Evolutionary conservation across 2,888 invertebrate species (phyloP), one percentile per base, ranked within the genome.

Genomic region (Mellilla xanthometata): DNA sequence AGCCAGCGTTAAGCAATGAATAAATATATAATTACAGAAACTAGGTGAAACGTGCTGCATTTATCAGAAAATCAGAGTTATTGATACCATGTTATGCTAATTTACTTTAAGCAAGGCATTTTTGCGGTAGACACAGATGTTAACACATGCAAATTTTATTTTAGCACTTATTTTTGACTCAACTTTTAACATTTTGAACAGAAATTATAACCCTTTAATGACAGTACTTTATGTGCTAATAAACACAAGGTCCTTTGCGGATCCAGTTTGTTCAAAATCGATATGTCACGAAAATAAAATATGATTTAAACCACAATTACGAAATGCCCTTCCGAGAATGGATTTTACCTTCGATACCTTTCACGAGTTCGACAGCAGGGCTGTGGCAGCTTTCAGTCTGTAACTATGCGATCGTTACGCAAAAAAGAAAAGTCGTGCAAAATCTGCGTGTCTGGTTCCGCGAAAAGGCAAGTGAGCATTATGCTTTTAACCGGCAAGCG

Each of bases 401-500:
- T 24, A n/a, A 7, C 24, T n/a, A 4, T 24, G 3, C n/a, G n/a
- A n/a, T n/a, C n/a, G 24, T 35, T 27, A 29, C 19, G 36, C 28
- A 36, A 46, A 35, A 41, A 27, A 12, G 31, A 39, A 44, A 45
- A 31, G 31, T 33, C 46, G 45, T 39, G n/a, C 19, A 28, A 45
- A 41, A 50, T 26, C 24, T 36, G 10, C 11, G 36, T 15, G 3
- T 49, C 54, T 54, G 56, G 56, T 63, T 68, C 64, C 62, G 58
- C 43, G 57, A 54, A 50, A 39, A 46, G 31, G 54, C 42, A 43
- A 54, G 49, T 42, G 52, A 55, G 45, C 54, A 59, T 65, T 58
- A 62, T 57, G 60, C 54, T 48, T 51, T 56, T 49, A 56, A 54
- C 54, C 53, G 48, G 55, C 64, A 58, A 60, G 57, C 60, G 60